Base-by-base conservation (phyloP, 2,888 invertebrate species). In the Ferrisia virgata region DNA sequence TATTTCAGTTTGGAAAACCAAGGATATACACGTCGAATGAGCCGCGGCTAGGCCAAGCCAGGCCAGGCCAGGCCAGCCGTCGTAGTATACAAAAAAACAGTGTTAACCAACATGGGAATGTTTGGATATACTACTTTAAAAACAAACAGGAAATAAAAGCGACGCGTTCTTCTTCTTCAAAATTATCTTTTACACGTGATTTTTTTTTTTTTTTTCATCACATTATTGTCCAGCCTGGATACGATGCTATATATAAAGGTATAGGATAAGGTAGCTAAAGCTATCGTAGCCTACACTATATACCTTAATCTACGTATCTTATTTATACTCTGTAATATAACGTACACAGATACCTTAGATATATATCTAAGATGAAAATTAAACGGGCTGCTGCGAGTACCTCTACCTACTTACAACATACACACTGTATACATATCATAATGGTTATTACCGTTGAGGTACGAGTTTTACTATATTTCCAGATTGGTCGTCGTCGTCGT, bases 31-130 rank as follows among this genome's bases (percentile, higher is more conserved):
- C 72, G 36, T 36, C 31, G 43, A 83, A 36, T 82, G 76, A 76
- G 76, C 43, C 40, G 72, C 28, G 22, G 36, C 8, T n/a, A n/a
- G n/a, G n/a, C n/a, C n/a, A n/a, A n/a, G n/a, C n/a, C n/a, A n/a
- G n/a, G n/a, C n/a, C n/a, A n/a, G n/a, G n/a, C n/a, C n/a, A n/a
- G n/a, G n/a, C n/a, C n/a, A 8, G 36, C 36, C 36, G 53, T 22
- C 53, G 53, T 22, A n/a, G 53, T 22, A 15, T 15, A 53, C 53
- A 5, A 64, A 64, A 11, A 39, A 82, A 76, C 83, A 83, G 83
- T 83, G 83, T 83, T 83, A 83, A 83, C 83, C 76, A 83, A 83
- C 83, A 83, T 83, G 83, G 83, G 83, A 83, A 83, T 83, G 72
- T 83, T 83, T 83, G 83, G 69, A 83, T 72, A n/a, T n/a, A n/a